Percentiles rank a stretch among this genome's conserved stretches.
Evolutionary conservation across 2,888 invertebrate species (phyloP).

Genomic region (Amphipoea lucens): DNA sequence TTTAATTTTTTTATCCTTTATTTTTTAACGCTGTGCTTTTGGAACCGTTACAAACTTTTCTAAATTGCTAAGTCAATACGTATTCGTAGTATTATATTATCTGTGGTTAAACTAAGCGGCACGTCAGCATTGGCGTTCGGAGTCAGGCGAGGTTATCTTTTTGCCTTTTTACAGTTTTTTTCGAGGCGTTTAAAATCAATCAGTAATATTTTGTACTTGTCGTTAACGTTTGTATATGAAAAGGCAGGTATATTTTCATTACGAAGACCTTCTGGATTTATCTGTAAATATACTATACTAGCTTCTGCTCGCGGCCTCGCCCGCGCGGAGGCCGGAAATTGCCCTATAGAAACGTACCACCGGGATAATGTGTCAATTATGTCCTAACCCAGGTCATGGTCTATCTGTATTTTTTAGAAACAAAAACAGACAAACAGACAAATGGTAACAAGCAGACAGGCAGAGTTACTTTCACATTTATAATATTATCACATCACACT

Average conservation of each 20-base stretch:
- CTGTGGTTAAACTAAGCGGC: background rate
- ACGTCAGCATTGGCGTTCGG: background rate
- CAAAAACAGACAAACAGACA: background rate
- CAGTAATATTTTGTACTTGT: background rate
- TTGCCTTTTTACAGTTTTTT: background rate
- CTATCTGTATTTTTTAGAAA: background rate
- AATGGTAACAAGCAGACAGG: background rate
- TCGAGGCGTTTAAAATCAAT: background rate
- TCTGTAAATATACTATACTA: background rate
- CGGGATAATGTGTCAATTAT: background rate
- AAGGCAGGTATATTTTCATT: background rate
- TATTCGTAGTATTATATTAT: no score
- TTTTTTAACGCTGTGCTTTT: background rate
- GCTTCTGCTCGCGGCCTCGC: background rate
- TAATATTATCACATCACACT: background rate
- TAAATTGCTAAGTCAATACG: constrained; percentile 1
- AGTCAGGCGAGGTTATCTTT: background rate
- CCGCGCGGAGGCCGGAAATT: no score
- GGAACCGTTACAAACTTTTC: background rate
- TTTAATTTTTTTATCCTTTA: background rate
- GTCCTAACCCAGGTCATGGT: background rate
- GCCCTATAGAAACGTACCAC: background rate
- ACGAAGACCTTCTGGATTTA: background rate
- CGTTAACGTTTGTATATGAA: background rate
- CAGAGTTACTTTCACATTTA: background rate